Evolutionary conservation across 2,888 invertebrate species (phyloP), one percentile per base, ranked within the genome.

Genomic region (Uropetala carovei): DNA sequence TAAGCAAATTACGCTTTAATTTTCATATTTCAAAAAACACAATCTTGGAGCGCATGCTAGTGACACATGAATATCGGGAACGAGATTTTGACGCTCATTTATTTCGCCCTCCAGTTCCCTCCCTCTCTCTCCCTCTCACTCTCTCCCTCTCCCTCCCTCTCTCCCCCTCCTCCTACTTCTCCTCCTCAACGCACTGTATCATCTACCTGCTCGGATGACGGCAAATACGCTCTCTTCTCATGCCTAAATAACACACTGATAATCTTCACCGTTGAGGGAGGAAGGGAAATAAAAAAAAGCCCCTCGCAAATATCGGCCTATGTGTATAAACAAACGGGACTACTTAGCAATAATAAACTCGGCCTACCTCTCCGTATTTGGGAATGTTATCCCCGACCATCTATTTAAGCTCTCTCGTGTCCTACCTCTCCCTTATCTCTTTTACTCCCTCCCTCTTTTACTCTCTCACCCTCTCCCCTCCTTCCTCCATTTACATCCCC

Each of bases 21-120:
- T 89, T 89, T 43, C 11, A 22, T 30, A 60, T 60, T 60, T 86
- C 59, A 30, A 86, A 60, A 68, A 68, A 64, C 64, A n/a, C 89
- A 27, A 59, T 60, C 43, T 30, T 11, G 64, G 86, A 30, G 68
- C 86, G 30, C 57, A 30, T 86, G 86, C 9, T 11, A 2, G 59
- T n/a, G 89, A 89, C 89, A 89, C 18, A 43, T 64, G 89, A n/a
- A 89, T 89, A 89, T 89, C 89, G 89, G 89, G 60, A 57, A 43
- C 43, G 43, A 43, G 43, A 89, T 43, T 59, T 89, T 30, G 89
- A 68, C 27, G 64, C 89, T 64, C 60, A 89, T 89, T 89, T 68
- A 64, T 89, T 89, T n/a, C 56, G 0, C 64, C 64, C 64, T 18
- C 7, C 11, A 9, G 22, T 82, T 56, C n/a, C 11, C 43, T 43